phyloP scores from a whole-genome alignment of 2,113 vertebrate species.

The Poeciliopsis turrubarensis region DNA sequence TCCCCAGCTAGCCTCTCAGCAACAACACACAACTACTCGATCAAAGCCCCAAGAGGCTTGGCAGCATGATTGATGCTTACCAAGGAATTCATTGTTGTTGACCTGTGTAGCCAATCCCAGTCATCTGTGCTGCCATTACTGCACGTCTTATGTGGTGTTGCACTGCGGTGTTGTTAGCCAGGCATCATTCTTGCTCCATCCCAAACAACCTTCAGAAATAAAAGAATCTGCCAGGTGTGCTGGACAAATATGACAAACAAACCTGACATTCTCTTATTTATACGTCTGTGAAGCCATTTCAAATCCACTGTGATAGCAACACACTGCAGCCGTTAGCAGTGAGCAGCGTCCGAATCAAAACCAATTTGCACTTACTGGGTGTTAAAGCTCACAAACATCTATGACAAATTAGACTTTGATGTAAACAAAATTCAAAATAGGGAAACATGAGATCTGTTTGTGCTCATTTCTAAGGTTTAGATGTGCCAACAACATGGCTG shows the following conservation, averaged over 20 bases:
- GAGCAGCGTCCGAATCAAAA: not conserved
- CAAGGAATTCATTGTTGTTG: constrained; percentile 72
- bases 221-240: constrained; percentile 25
- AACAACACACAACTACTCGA: constrained; percentile 62
- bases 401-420: not conserved
- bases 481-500: not conserved
- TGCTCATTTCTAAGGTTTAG: not conserved
- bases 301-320: constrained; percentile 40
- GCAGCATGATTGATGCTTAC: constrained; percentile 68
- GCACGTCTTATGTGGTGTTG: constrained; percentile 35
- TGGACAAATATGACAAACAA: constrained; percentile 36
- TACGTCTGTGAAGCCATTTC: constrained; percentile 42
- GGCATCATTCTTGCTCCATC: constrained; percentile 40
- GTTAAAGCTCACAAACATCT: not conserved
- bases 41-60: constrained; percentile 56
- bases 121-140: constrained; percentile 37
- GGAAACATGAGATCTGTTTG: not conserved
- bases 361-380: not conserved
- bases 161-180: constrained; percentile 44
- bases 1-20: constrained; percentile 56
- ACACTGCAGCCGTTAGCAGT: not conserved
- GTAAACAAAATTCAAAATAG: not conserved
- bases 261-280: constrained; percentile 47
- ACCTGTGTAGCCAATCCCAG: constrained; percentile 61
- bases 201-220: constrained; percentile 48